phyloP scores from a whole-genome alignment of 2,113 vertebrate species.

The Ranitomeya imitator region DNA sequence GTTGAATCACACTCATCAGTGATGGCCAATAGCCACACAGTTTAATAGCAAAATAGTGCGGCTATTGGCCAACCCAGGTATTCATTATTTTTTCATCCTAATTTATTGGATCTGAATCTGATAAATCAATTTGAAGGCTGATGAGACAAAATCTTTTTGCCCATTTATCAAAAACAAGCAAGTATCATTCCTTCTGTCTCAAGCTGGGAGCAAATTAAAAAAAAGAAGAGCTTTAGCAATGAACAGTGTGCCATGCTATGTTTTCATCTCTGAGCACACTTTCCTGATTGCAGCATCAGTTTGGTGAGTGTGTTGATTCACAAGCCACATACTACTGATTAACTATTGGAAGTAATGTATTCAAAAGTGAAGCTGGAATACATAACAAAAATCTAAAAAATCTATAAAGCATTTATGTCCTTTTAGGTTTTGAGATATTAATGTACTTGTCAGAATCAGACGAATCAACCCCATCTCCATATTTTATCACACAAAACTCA shows the following conservation, averaged over 20 bases:
- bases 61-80: too few relatives aligned
- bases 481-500: neutral
- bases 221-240: neutral
- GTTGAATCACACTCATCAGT: too few relatives aligned
- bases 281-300: neutral
- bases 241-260: neutral
- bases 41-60: too few relatives aligned
- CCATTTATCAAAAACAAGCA: neutral
- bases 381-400: neutral
- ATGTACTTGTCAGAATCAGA: neutral
- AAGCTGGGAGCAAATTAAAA: neutral
- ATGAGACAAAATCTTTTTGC: too few relatives aligned
- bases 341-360: slow-evolving; percentile 8
- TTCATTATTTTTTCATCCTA: too few relatives aligned
- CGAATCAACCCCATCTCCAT: neutral
- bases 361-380: neutral
- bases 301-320: neutral
- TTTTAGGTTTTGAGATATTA: neutral
- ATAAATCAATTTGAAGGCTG: too few relatives aligned
- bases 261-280: neutral
- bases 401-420: neutral
- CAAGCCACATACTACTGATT: neutral
- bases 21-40: too few relatives aligned
- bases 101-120: too few relatives aligned
- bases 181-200: neutral